Base-by-base conservation (phyloP, 2,888 invertebrate genomes). In the Drosophila parthenogenetica region DNA sequence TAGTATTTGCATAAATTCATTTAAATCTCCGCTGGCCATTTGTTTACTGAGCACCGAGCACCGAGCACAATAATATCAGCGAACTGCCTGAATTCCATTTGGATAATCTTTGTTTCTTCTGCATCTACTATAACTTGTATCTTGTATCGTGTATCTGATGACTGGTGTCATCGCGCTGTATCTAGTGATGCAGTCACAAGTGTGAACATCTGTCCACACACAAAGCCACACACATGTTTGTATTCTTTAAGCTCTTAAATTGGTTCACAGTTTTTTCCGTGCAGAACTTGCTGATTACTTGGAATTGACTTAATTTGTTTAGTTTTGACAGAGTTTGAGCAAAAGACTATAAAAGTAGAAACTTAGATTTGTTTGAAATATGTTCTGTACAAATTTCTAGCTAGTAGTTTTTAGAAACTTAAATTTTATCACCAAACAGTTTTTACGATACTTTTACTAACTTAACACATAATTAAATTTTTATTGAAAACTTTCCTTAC, bases 11-110 rank as follows among this genome's bases (percentile, higher is more conserved):
- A 43, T 55, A 55, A 74, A 69, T 67, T 73, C 69, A 85, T 77
- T 84, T 77, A 68, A 77, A 72, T 68, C 42, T 58, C 58, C 55
- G 25, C 43, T 55, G 45, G 48, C 63, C 68, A 74, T 72, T 80
- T 74, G 69, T 48, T 69, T 73, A 35, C 72, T 22, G 22, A 5
- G 22, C 22, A 22, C 50, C 54, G 48, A 68, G 61, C 48, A 67
- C 43, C 2, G 17, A 19, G 43, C 50, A 35, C 43, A 53, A 53
- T 55, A 67, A 61, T 10, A 59, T 73, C 57, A 65, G 65, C 60
- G 16, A 25, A 45, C 58, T 53, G 48, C 22, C 40, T n/a, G 48
- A 55, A 22, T 14, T 37, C 19, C 46, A 40, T 67, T 29, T 61
- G 49, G 17, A 66, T 39, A 19, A 40, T 17, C 25, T 5, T 51